Base-by-base conservation (phyloP, 2,113 vertebrate genomes). In the Pampusana beccarii region DNA sequence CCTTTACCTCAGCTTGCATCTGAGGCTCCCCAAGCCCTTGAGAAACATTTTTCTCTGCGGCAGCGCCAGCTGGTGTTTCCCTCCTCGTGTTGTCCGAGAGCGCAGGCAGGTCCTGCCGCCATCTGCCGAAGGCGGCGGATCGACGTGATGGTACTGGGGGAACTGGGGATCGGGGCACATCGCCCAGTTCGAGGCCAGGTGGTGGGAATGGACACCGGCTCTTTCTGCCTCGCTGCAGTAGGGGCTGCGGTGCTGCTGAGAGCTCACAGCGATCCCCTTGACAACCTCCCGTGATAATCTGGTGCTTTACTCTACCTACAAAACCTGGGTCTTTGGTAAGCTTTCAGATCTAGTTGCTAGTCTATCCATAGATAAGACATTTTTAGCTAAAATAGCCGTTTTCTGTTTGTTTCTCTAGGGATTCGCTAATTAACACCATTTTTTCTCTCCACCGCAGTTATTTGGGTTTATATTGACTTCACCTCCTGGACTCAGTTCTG, bases 121-220 rank as follows among this genome's bases (percentile, higher is more conserved):
- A 9, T 7, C 31, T 33, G 56, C 77, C 33, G 71, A n/a, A 42
- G 38, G 71, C 69, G 38, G 73, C 31, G 42, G 51, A 29, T 11
- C 5, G 56, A 75, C 0, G 10, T 12, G 36, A 38, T 0, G 1
- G 44, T 3, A 5, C 0, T 10, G 28, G 36, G 26, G 29, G 57
- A 54, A 71, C 16, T 1, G 9, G 36, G 34, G 24, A 54, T 2
- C 1, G 36, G 4, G 38, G 10, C 10, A 11, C 42, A 62, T 16
- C 21, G 1, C 19, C 14, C 6, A 17, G n/a, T 20, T 56, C 48
- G 6, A 28, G 60, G 34, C 33, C 33, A 3, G 10, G 18, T 10
- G 42, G 64, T 46, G 44, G 50, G 50, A 53, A 51, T 14, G 42
- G 61, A 10, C 4, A 5, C 17, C 0, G 1, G 18, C 16, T 75